Evolutionary conservation across 1,140 invertebrate genomes (phyloP).

Genomic region (Battus philenor): DNA sequence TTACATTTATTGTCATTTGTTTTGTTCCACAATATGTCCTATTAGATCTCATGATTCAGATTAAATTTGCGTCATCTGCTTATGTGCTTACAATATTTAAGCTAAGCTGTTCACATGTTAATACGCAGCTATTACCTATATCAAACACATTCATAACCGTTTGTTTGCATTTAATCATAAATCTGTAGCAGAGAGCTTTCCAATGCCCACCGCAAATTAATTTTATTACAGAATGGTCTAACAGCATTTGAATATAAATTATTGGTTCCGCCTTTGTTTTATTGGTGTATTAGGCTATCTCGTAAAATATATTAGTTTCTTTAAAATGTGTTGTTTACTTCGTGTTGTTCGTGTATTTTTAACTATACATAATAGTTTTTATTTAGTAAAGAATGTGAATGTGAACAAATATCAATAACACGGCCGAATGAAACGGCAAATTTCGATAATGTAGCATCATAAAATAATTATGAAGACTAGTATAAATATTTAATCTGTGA

Average conservation of each 20-base stretch:
- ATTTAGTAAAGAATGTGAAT: too few relatives aligned
- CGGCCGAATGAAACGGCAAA: too few relatives aligned
- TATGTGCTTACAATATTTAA: slow-evolving; percentile 1
- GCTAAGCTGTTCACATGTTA: slow-evolving; percentile 9
- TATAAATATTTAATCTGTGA: slow-evolving; percentile 7
- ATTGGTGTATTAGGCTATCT: background rate
- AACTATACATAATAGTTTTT: too few relatives aligned
- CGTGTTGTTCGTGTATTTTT: too few relatives aligned
- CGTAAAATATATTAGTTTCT: too few relatives aligned
- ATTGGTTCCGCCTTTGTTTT: slow-evolving; percentile 1
- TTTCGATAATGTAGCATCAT: slow-evolving; percentile 10
- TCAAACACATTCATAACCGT: slow-evolving; percentile 22
- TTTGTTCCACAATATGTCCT: too few relatives aligned
- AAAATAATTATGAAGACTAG: slow-evolving; percentile 9
- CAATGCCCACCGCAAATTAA: slow-evolving; percentile 64
- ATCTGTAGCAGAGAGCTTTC: slow-evolving; percentile 53
- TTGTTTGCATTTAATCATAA: slow-evolving; percentile 61
- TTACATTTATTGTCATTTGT: too few relatives aligned
- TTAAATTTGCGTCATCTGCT: too few relatives aligned
- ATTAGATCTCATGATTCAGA: too few relatives aligned
- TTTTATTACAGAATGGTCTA: slow-evolving; percentile 55
- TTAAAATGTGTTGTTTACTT: too few relatives aligned
- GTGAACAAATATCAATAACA: background rate
- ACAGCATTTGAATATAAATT: slow-evolving; percentile 28
- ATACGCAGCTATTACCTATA: slow-evolving; percentile 5